These are phyloP conservation scores for Thereuonema tuberculata DNA, from an alignment of 1,140 invertebrate genomes.

Conservation along the genomic window DNA sequence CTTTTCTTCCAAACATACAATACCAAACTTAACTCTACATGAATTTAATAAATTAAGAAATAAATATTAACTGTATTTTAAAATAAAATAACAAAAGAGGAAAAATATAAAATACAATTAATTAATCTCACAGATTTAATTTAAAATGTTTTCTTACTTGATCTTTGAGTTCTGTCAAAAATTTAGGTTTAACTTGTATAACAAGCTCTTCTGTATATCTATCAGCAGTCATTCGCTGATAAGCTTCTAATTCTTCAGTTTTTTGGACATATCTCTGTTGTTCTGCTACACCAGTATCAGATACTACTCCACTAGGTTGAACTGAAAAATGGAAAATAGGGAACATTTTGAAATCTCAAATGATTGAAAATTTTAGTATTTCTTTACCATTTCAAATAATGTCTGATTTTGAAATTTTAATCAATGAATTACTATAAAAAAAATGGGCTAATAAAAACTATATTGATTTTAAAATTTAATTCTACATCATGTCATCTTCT, in stretches of 20 bases:
- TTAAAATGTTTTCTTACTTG: too few species aligned
- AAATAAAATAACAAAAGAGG: too few species aligned
- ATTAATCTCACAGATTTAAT: too few species aligned
- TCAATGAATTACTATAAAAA: too few species aligned
- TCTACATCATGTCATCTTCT: background rate
- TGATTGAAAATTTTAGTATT: too few species aligned
- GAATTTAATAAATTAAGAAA: too few species aligned
- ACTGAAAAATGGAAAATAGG: constrained; percentile 27
- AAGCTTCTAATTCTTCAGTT: constrained; percentile 83
- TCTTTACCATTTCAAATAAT: constrained; percentile 10
- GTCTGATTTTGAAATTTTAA: constrained; percentile 12
- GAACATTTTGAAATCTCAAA: too few species aligned
- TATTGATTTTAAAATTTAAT: background rate
- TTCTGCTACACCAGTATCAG: constrained; percentile 76
- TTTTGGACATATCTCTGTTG: constrained; percentile 85
- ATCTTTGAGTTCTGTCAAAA: constrained; percentile 83
- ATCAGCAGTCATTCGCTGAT: constrained; percentile 28
- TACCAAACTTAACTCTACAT: too few species aligned
- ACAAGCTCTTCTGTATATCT: constrained; percentile 14
- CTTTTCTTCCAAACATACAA: too few species aligned
- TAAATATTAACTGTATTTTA: too few species aligned
- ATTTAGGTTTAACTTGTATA: constrained; percentile 47
- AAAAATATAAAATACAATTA: background rate
- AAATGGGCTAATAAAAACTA: too few species aligned
- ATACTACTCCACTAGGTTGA: constrained; percentile 55